A percentile compares a stretch with the other conserved stretches of the same genome.
These are phyloP conservation scores for Chymomyza caudatula DNA, from an alignment of 2,888 invertebrate genomes.

Conservation along the genomic window DNA sequence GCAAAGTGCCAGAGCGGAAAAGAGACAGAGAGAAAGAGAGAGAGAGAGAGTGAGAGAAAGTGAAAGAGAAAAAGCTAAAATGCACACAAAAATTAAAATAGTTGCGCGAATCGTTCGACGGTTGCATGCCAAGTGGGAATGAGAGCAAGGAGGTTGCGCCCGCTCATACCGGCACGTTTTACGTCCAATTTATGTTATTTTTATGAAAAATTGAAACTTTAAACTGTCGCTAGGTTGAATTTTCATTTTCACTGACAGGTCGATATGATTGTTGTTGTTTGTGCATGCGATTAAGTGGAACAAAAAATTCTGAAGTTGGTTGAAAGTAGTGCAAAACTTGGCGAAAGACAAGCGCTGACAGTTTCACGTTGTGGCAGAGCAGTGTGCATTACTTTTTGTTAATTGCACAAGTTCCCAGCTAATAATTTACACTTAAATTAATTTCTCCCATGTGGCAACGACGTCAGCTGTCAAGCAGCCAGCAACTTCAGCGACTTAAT, in stretches of 20 bases:
- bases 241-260: conserved; percentile 40
- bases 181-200: conserved; percentile 57
- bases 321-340: conserved; percentile 40
- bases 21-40: conserved; percentile 10
- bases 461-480: conserved; percentile 58
- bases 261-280: conserved; percentile 1
- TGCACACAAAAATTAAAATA: conserved; percentile 66
- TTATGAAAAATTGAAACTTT: conserved; percentile 33
- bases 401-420: conserved; percentile 65
- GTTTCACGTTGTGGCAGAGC: conserved; percentile 21
- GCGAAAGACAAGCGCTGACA: conserved; percentile 58
- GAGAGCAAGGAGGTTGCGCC: neutral
- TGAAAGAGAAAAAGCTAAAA: conserved; percentile 24
- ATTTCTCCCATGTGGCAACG: conserved; percentile 62
- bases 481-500: conserved; percentile 31
- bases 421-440: conserved; percentile 71
- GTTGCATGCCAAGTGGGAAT: conserved; percentile 48
- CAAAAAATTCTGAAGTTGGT: conserved; percentile 2
- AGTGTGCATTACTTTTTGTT: conserved; percentile 48
- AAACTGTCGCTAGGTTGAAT: conserved; percentile 27
- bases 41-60: neutral
- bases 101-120: conserved; percentile 35
- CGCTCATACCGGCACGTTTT: conserved; percentile 49
- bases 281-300: conserved; percentile 34
- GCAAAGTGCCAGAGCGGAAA: conserved; percentile 24